Conservation (phyloP, 2,797 vertebrate species). For the Rhynchonycteris naso region DNA sequence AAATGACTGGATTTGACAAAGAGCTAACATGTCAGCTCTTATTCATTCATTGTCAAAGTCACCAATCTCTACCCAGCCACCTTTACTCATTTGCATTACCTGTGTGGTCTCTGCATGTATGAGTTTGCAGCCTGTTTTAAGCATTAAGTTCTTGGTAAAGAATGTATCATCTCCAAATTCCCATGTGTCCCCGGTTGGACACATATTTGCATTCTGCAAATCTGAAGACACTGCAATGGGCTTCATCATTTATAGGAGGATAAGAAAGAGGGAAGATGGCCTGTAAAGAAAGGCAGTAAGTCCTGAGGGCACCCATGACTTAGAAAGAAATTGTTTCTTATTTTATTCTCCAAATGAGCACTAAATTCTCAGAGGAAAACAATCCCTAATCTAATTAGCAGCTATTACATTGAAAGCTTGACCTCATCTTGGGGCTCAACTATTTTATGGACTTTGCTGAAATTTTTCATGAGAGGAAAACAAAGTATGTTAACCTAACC, state of each 20-base stretch:
- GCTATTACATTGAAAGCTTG: neutral
- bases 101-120: neutral
- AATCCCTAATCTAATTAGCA: neutral
- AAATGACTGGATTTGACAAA: neutral
- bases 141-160: slow-evolving; percentile 16
- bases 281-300: neutral
- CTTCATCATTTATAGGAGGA: neutral
- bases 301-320: neutral
- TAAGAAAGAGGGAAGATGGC: neutral
- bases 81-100: neutral
- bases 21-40: neutral
- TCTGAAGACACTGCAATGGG: neutral
- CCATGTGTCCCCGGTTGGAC: neutral
- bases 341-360: slow-evolving; percentile 47
- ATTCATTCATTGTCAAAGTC: neutral
- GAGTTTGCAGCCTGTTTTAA: neutral
- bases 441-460: slow-evolving; percentile 11
- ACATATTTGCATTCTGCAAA: neutral
- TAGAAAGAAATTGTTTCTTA: neutral
- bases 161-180: neutral
- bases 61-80: neutral
- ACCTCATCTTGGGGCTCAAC: neutral
- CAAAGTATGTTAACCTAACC: slow-evolving; percentile 22
- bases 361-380: neutral
- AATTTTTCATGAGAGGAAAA: neutral